Percentiles rank a stretch among this genome's conserved stretches.
Evolutionary conservation across 92 coral and sea anemone genomes (phyloP).

Genomic region (Phenganax subtilis): DNA sequence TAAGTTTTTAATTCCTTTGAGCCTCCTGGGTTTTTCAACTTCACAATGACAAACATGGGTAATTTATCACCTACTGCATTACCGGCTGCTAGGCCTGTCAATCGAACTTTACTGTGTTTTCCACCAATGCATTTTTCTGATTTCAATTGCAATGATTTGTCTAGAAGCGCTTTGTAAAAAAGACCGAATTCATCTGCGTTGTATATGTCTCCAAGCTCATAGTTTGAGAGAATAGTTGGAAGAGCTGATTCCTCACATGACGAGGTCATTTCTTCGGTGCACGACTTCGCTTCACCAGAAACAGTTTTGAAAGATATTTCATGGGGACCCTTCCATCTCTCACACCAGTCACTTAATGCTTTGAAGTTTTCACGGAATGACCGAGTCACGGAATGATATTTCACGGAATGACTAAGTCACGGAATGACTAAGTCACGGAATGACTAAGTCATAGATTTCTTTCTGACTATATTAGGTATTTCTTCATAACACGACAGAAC

Average conservation of each 20-base stretch:
- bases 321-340: conserved; percentile 50
- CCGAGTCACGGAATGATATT: too few relatives aligned
- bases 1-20: conserved; percentile 38
- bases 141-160: conserved; percentile 42
- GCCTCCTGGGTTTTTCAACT: conserved; percentile 44
- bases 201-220: conserved; percentile 54
- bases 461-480: too few relatives aligned
- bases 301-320: conserved; percentile 50
- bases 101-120: conserved; percentile 49
- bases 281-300: conserved; percentile 52
- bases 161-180: conserved; percentile 52
- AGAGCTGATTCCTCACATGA: conserved; percentile 51
- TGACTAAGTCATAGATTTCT: too few relatives aligned
- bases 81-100: conserved; percentile 58
- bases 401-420: too few relatives aligned
- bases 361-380: conserved; percentile 38
- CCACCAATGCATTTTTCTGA: conserved; percentile 43
- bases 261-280: conserved; percentile 46
- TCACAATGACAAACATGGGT: conserved; percentile 55
- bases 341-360: conserved; percentile 60
- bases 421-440: too few relatives aligned
- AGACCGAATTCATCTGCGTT: conserved; percentile 58
- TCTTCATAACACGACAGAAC: too few relatives aligned
- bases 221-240: conserved; percentile 50
- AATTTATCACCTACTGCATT: conserved; percentile 55